These are phyloP conservation scores for Caranx melampygus DNA, from an alignment of 2,113 vertebrate genomes.

Conservation along the genomic window DNA sequence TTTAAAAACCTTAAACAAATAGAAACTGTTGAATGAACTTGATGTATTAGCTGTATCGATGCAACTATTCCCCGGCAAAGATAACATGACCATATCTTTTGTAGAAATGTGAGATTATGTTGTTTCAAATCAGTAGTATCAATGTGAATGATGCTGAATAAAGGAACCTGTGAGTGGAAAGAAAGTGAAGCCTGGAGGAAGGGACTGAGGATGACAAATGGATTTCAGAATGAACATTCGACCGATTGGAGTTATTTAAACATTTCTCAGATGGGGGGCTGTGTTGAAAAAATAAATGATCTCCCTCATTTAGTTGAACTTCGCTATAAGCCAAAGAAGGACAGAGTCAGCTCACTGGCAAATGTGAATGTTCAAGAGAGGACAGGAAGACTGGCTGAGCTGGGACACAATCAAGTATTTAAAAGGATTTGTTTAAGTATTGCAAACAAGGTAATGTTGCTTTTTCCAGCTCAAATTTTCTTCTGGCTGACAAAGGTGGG, in stretches of 20 bases:
- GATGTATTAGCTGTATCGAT: constrained; percentile 17
- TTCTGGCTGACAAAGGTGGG: constrained; percentile 1
- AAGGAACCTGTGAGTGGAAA: constrained; percentile 25
- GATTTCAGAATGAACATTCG: constrained; percentile 48
- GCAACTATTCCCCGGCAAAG: constrained; percentile 34
- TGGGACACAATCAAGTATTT: background rate
- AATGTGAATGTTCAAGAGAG: background rate
- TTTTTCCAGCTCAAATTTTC: background rate
- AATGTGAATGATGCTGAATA: background rate
- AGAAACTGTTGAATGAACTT: constrained; percentile 22
- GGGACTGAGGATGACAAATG: constrained; percentile 23
- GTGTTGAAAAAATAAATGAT: constrained; percentile 15
- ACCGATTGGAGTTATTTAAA: constrained; percentile 44
- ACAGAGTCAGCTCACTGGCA: background rate
- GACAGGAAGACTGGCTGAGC: background rate
- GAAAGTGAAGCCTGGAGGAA: background rate
- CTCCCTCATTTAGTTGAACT: constrained; percentile 13
- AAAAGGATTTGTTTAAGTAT: constrained; percentile 5
- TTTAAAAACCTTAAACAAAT: too few relatives aligned
- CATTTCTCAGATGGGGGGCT: constrained; percentile 24
- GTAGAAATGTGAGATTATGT: constrained; percentile 8
- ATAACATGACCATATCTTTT: constrained; percentile 21
- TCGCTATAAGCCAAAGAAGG: background rate
- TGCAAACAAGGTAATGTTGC: background rate
- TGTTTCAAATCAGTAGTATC: constrained; percentile 39